Evolutionary conservation across 2,797 vertebrate species (phyloP).

Genomic region (Girardinus metallicus): DNA sequence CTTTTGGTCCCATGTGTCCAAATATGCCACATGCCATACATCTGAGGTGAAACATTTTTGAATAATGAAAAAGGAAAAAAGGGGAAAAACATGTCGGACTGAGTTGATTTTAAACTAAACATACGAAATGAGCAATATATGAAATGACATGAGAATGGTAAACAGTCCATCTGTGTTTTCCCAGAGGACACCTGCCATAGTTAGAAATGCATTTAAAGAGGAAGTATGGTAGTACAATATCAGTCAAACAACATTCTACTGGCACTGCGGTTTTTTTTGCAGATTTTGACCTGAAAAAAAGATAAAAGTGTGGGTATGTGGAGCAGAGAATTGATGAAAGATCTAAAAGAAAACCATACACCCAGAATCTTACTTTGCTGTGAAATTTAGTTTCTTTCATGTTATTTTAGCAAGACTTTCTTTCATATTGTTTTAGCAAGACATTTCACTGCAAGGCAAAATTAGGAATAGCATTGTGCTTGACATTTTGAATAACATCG

Average conservation of each 20-base stretch:
- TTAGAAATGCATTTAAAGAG: conserved; percentile 79
- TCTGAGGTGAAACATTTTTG: conserved; percentile 76
- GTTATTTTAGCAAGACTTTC: neutral
- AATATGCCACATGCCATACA: conserved; percentile 72
- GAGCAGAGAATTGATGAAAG: conserved; percentile 63
- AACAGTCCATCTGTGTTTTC: conserved; percentile 79
- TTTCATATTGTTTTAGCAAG: neutral
- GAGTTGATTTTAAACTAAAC: conserved; percentile 72
- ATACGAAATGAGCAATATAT: conserved; percentile 73
- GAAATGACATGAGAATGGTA: conserved; percentile 76
- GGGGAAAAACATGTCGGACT: conserved; percentile 68
- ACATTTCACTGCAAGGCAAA: neutral
- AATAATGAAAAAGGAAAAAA: conserved; percentile 72
- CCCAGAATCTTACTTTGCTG: conserved; percentile 8
- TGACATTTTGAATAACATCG: conserved; percentile 3
- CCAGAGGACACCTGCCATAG: conserved; percentile 74
- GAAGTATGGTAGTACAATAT: conserved; percentile 70
- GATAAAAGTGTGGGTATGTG: conserved; percentile 43
- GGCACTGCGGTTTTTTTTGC: conserved; percentile 42
- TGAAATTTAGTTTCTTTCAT: neutral
- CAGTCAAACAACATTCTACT: conserved; percentile 74
- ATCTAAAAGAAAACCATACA: conserved; percentile 56
- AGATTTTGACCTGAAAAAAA: conserved; percentile 40
- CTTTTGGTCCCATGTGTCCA: conserved; percentile 68
- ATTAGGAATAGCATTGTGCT: neutral